A percentile compares a stretch with the other conserved stretches of the same genome.
phyloP scores from a whole-genome alignment of 2,797 vertebrate genomes.

The Acipenser ruthenus region DNA sequence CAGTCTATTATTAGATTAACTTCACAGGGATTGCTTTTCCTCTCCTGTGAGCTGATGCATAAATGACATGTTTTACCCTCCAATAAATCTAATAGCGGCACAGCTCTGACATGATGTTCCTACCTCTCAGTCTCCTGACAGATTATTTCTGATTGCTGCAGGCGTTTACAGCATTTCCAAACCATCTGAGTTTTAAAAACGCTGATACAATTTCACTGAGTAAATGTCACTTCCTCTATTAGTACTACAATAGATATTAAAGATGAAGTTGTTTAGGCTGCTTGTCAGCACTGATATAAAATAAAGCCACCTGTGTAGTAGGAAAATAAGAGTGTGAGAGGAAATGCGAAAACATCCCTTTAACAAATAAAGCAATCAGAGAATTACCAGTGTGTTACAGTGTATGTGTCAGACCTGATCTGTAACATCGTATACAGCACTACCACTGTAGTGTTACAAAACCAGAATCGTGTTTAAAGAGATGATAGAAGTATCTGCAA shows the following conservation, averaged over 20 bases:
- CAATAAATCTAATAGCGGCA: constrained; percentile 60
- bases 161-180: constrained; percentile 10
- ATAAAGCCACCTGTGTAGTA: not conserved
- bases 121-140: constrained; percentile 49
- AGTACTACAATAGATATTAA: not conserved
- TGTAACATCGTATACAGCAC: too few species aligned
- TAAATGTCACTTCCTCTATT: not conserved
- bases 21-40: constrained; percentile 57
- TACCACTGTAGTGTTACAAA: too few species aligned
- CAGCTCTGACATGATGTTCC: constrained; percentile 53
- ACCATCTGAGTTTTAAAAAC: not conserved
- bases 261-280: not conserved
- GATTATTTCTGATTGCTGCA: constrained; percentile 56
- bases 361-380: too few species aligned
- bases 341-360: too few species aligned
- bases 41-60: constrained; percentile 60
- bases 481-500: too few species aligned
- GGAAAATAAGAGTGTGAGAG: too few species aligned
- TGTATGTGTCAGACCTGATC: too few species aligned
- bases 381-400: too few species aligned
- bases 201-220: not conserved
- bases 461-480: too few species aligned
- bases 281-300: constrained; percentile 1
- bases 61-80: constrained; percentile 63
- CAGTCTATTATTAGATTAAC: constrained; percentile 66